These are phyloP conservation scores for Listronotus bonariensis DNA, from an alignment of 1,140 invertebrate species.

Conservation along the genomic window DNA sequence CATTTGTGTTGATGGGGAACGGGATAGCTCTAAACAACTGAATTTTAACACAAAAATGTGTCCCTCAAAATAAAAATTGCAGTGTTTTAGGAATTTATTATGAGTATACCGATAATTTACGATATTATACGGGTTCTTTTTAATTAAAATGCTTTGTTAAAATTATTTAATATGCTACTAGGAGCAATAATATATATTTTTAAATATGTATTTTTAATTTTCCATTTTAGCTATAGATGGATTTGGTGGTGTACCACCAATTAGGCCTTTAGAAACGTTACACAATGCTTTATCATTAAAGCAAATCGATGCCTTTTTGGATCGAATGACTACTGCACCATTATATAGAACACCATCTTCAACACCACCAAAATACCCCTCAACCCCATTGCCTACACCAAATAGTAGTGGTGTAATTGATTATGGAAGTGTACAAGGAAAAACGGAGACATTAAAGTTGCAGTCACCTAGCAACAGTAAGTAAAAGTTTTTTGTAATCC, in stretches of 20 bases:
- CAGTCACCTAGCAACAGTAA: slow-evolving; percentile 59
- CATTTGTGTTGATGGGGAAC: too few species aligned
- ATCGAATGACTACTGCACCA: slow-evolving; percentile 75
- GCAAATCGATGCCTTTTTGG: slow-evolving; percentile 87
- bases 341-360: slow-evolving; percentile 72
- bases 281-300: slow-evolving; percentile 92
- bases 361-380: slow-evolving; percentile 69
- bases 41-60: too few species aligned
- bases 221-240: slow-evolving; percentile 74
- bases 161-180: too few species aligned
- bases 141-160: too few species aligned
- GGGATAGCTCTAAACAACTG: too few species aligned
- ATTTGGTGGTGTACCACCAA: slow-evolving; percentile 88
- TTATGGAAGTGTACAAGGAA: slow-evolving; percentile 17
- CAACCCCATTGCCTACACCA: slow-evolving; percentile 59
- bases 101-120: too few species aligned
- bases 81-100: too few species aligned
- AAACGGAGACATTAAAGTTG: slow-evolving; percentile 44
- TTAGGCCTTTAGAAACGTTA: slow-evolving; percentile 91
- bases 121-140: too few species aligned
- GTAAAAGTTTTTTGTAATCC: slow-evolving; percentile 35
- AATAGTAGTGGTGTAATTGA: slow-evolving; percentile 34
- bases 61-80: too few species aligned
- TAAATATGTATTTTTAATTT: too few species aligned
- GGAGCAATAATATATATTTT: too few species aligned